phyloP scores from a whole-genome alignment of 2,888 invertebrate species.

The Plusia festucae region DNA sequence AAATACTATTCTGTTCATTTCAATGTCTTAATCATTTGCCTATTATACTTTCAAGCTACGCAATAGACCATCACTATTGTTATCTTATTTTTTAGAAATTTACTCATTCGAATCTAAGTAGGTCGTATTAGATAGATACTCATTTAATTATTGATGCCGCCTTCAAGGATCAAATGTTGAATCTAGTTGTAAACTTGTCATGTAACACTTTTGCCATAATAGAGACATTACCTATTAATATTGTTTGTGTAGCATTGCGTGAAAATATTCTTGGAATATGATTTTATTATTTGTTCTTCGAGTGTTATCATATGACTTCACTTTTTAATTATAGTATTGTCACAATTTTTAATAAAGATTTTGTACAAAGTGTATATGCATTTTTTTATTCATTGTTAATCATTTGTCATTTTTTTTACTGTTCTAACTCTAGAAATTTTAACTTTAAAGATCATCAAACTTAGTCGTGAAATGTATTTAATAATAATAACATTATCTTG shows the following conservation, averaged over 20 bases:
- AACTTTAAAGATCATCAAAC: too few relatives aligned
- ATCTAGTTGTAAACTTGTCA: conserved; percentile 48
- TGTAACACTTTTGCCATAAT: conserved; percentile 54
- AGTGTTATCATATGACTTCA: conserved; percentile 41
- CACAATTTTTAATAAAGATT: conserved; percentile 59
- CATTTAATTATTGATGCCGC: conserved; percentile 44
- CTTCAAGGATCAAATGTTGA: conserved; percentile 47
- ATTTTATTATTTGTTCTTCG: conserved; percentile 28
- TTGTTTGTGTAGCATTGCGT: conserved; percentile 27
- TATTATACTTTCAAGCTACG: neutral
- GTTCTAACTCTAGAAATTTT: too few relatives aligned
- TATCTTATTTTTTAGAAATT: conserved; percentile 2
- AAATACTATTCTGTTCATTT: neutral
- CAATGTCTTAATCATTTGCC: neutral
- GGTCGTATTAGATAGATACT: conserved; percentile 1
- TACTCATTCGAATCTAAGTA: conserved; percentile 1
- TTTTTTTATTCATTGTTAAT: conserved; percentile 31
- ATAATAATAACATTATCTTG: too few relatives aligned
- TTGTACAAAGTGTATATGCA: conserved; percentile 54
- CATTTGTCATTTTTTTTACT: neutral
- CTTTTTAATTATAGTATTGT: conserved; percentile 44
- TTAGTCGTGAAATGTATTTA: too few relatives aligned
- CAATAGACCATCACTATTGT: conserved; percentile 1
- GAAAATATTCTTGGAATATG: conserved; percentile 40
- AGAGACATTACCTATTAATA: conserved; percentile 26